A percentile compares a stretch with the other conserved stretches of the same genome.
Evolutionary conservation across 1,140 invertebrate genomes (phyloP).

Genomic region (Cydia pomonella): DNA sequence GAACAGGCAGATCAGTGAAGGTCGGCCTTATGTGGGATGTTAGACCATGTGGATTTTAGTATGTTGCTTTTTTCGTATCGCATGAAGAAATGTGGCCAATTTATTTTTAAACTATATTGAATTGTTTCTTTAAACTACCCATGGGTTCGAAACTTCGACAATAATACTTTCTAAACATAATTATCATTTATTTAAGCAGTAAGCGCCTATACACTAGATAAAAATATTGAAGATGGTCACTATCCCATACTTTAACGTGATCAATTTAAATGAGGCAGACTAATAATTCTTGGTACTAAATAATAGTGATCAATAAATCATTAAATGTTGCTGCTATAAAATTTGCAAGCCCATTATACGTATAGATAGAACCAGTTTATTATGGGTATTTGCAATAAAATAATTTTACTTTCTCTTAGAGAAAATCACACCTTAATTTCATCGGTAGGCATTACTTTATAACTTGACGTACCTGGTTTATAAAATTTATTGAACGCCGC

Average conservation of each 20-base stretch:
- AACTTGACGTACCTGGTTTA: constrained; percentile 59
- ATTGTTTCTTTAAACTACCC: neutral
- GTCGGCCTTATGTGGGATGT: too few relatives aligned
- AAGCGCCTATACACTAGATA: neutral
- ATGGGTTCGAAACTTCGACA: neutral
- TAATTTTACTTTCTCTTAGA: constrained; percentile 73
- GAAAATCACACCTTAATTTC: constrained; percentile 63
- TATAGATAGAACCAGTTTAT: constrained; percentile 60
- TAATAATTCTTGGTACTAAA: constrained; percentile 10
- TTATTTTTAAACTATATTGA: too few relatives aligned
- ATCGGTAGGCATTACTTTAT: constrained; percentile 42
- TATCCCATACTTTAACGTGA: constrained; percentile 6
- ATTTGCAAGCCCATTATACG: constrained; percentile 62
- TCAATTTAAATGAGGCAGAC: constrained; percentile 4
- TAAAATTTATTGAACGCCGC: constrained; percentile 51
- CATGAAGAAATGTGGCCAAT: too few relatives aligned
- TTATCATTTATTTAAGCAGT: neutral
- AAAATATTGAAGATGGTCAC: neutral
- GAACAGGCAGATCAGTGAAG: too few relatives aligned
- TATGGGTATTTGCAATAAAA: constrained; percentile 65
- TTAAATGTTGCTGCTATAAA: constrained; percentile 46
- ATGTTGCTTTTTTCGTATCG: too few relatives aligned
- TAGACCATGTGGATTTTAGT: too few relatives aligned
- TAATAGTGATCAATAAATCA: constrained; percentile 38
- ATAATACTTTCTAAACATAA: neutral